Evolutionary conservation across 2,888 invertebrate species (phyloP).

Genomic region (Limnephilus rhombicus): DNA sequence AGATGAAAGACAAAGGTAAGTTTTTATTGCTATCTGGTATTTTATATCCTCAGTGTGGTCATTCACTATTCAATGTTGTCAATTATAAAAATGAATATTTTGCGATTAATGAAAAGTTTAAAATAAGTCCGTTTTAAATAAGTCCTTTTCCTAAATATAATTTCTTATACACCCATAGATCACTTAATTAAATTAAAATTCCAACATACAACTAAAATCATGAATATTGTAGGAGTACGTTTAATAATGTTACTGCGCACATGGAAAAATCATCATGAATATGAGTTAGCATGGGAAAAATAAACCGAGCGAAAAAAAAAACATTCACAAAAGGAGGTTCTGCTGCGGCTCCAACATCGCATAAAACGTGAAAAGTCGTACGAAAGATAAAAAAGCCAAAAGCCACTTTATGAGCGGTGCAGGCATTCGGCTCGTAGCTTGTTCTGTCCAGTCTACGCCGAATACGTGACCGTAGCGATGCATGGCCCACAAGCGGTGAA

Average conservation of each 20-base stretch:
- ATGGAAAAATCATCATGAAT: background rate
- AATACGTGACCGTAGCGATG: constrained; percentile 44
- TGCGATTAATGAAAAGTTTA: too few relatives aligned
- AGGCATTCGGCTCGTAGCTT: constrained; percentile 41
- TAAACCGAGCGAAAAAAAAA: constrained; percentile 16
- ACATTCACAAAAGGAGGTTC: constrained; percentile 18
- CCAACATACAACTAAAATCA: background rate
- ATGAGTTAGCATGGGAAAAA: background rate
- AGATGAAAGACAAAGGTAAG: too few relatives aligned
- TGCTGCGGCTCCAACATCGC: constrained; percentile 12
- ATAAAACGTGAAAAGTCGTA: constrained; percentile 56
- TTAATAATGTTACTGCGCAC: background rate
- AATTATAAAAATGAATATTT: background rate
- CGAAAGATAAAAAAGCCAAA: constrained; percentile 53
- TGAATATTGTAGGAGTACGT: background rate
- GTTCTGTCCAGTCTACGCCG: constrained; percentile 43
- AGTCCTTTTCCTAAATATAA: too few relatives aligned
- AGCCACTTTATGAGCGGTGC: constrained; percentile 56
- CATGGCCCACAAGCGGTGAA: background rate
- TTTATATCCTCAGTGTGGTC: background rate
- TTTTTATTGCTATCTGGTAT: too few relatives aligned
- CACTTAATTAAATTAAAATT: background rate
- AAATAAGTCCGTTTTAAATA: too few relatives aligned
- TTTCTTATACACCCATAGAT: too few relatives aligned
- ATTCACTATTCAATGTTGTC: background rate